Evolutionary conservation across 2,888 invertebrate species (phyloP).

Genomic region (Pseudococcus jackbeardsleyi): DNA sequence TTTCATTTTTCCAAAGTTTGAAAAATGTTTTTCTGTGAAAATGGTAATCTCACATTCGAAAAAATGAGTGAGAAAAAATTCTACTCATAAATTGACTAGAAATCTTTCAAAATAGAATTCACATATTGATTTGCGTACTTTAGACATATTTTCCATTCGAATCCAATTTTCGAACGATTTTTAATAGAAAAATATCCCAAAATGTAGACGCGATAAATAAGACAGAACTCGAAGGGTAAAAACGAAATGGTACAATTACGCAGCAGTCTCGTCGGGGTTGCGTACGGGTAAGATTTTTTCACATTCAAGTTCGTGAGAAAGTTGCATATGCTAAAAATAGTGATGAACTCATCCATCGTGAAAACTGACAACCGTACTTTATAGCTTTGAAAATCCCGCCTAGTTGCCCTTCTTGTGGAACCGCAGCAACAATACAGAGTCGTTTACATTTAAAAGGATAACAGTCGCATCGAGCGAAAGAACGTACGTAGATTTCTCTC

Average conservation of each 20-base stretch:
- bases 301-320: conserved; percentile 61
- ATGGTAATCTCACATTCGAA: too few species aligned
- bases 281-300: conserved; percentile 56
- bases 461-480: background rate
- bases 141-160: too few species aligned
- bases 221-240: background rate
- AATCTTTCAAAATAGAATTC: too few species aligned
- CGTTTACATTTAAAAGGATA: conserved; percentile 32
- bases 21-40: too few species aligned
- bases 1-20: too few species aligned
- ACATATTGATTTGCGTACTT: too few species aligned
- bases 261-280: background rate
- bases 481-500: background rate
- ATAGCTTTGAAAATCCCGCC: conserved; percentile 44
- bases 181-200: background rate
- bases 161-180: background rate
- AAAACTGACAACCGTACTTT: conserved; percentile 59
- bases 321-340: conserved; percentile 61
- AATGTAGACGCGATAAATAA: too few species aligned
- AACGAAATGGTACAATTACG: conserved; percentile 28
- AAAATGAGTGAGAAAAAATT: too few species aligned
- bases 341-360: conserved; percentile 61
- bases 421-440: conserved; percentile 1
- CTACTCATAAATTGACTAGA: too few species aligned
- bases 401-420: conserved; percentile 23